phyloP scores from a whole-genome alignment of 2,113 vertebrate species.

The Silurus glanis region DNA sequence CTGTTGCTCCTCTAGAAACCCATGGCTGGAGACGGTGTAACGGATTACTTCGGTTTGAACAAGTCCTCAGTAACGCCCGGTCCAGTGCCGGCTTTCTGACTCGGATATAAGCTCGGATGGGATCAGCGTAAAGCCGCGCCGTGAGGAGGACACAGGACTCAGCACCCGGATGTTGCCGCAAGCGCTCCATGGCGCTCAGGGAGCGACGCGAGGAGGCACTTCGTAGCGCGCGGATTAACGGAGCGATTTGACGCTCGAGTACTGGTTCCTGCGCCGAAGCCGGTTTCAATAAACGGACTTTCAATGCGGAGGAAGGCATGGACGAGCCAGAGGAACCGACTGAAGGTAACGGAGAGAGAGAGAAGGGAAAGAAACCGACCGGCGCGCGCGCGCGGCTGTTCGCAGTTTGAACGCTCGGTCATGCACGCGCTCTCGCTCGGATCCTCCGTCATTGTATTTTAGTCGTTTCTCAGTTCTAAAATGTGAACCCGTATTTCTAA shows the following conservation, averaged over 20 bases:
- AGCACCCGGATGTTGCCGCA: constrained; percentile 74
- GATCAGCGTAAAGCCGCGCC: constrained; percentile 29
- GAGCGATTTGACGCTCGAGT: background rate
- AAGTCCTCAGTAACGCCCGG: no score
- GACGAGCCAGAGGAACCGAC: constrained; percentile 73
- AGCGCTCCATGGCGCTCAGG: constrained; percentile 64
- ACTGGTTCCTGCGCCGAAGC: background rate
- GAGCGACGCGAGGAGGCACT: constrained; percentile 59
- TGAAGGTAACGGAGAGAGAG: constrained; percentile 68
- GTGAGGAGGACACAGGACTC: constrained; percentile 47
- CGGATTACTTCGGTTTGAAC: no score
- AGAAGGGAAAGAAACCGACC: background rate
- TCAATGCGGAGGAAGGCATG: constrained; percentile 76
- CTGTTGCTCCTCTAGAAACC: constrained; percentile 3
- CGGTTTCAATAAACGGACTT: constrained; percentile 54
- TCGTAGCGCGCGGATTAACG: constrained; percentile 54
- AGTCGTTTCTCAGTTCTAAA: background rate
- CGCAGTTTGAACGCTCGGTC: background rate
- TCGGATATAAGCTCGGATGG: background rate
- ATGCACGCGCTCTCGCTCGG: no score
- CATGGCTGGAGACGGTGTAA: background rate
- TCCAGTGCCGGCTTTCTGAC: background rate
- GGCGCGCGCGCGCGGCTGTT: constrained; percentile 14
- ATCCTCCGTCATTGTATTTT: background rate
- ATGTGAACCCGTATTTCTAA: no score